phyloP scores from a whole-genome alignment of 1,140 invertebrate species.

The Arion vulgaris region DNA sequence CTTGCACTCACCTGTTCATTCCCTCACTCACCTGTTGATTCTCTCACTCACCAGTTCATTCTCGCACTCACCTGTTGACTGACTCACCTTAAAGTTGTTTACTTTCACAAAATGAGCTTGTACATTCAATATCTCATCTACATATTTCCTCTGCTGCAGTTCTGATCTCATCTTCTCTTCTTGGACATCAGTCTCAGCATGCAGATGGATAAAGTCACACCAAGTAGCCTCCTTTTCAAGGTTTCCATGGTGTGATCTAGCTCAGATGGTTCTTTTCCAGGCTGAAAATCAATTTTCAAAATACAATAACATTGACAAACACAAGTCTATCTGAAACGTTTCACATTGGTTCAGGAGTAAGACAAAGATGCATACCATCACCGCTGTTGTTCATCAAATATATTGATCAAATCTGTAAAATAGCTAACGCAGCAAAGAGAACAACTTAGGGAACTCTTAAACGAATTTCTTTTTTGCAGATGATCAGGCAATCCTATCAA shows the following conservation, averaged over 20 bases:
- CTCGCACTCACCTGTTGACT: background rate
- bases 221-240: slow-evolving; percentile 71
- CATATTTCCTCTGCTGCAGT: slow-evolving; percentile 60
- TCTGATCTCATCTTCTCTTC: slow-evolving; percentile 68
- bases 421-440: too few relatives aligned
- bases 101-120: slow-evolving; percentile 67
- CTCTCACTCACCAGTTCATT: background rate
- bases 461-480: too few relatives aligned
- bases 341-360: too few relatives aligned
- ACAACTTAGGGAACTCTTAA: too few relatives aligned
- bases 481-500: too few relatives aligned
- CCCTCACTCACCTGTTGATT: background rate
- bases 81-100: slow-evolving; percentile 64
- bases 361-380: too few relatives aligned
- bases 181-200: slow-evolving; percentile 60
- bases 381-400: too few relatives aligned
- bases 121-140: slow-evolving; percentile 67
- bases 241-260: slow-evolving; percentile 64
- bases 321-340: too few relatives aligned
- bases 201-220: slow-evolving; percentile 64
- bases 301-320: too few relatives aligned
- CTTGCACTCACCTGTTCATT: background rate
- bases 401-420: too few relatives aligned
- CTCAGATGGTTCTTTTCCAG: slow-evolving; percentile 68
- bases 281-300: slow-evolving; percentile 8